Conservation (phyloP, 2,113 vertebrate species). For the Columbina picui region DNA sequence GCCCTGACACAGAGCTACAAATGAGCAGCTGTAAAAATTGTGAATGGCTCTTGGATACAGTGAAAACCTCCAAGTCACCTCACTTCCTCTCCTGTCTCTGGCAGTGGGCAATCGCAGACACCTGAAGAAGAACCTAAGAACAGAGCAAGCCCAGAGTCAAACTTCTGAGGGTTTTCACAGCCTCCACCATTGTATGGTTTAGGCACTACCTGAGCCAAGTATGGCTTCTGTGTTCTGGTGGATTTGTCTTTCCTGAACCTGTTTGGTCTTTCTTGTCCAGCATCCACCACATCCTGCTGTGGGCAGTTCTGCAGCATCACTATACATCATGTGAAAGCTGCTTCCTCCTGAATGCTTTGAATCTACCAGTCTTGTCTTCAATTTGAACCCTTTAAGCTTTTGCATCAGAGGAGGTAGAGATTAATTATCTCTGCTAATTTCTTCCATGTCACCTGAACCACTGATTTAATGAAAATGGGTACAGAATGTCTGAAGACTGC, state of each 20-base stretch:
- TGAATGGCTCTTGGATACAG: not conserved
- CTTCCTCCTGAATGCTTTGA: rapidly evolving
- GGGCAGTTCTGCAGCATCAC: not conserved
- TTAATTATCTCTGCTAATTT: not conserved
- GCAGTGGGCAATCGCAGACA: not conserved
- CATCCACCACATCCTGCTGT: not conserved
- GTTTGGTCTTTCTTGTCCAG: not conserved
- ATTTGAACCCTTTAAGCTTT: not conserved
- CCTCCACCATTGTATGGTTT: not conserved
- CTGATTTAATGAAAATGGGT: not conserved
- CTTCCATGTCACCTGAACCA: not conserved
- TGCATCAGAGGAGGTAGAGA: not conserved
- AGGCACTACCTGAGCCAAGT: not conserved
- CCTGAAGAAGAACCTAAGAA: not conserved
- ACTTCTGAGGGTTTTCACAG: not conserved
- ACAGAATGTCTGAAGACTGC: not conserved
- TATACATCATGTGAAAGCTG: not conserved
- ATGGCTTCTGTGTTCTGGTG: not conserved
- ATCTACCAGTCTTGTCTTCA: not conserved
- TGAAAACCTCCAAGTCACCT: not conserved
- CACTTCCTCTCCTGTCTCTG: not conserved
- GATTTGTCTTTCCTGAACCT: not conserved
- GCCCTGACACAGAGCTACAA: not conserved
- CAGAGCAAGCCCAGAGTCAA: not conserved
- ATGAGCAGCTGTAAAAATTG: not conserved